Base-by-base conservation (phyloP, 2,797 vertebrate species). In the Amazonetta brasiliensis region DNA sequence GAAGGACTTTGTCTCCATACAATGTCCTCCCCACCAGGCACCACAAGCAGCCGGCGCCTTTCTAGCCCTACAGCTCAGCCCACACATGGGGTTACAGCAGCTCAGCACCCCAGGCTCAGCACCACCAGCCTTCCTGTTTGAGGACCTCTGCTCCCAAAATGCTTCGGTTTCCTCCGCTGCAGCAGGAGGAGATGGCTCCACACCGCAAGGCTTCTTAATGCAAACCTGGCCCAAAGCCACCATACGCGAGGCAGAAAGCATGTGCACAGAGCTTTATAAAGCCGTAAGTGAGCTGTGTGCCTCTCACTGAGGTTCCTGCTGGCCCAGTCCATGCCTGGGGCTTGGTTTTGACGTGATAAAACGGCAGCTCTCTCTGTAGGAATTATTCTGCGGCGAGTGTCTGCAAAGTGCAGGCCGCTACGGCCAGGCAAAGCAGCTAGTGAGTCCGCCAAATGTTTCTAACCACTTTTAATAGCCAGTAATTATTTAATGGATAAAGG, bases 351-450 rank as follows among this genome's bases (percentile, higher is more conserved):
- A 5, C n/a, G 28, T 19, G 52, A 58, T 20, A 35, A 76, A 78
- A 58, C 8, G 10, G 12, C 7, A 58, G 31, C 8, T 68, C 3
- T 44, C 33, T 35, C 33, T 3, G 7, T 9, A 58, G 63, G 20
- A 89, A 67, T 71, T 39, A 22, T n/a, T 71, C 75, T 80, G 67
- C 64, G 48, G 7, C 0, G 3, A 85, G 15, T 55, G 33, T 12
- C 37, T 64, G 30, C 39, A 81, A 73, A 84, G 37, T 7, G 2
- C 43, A 43, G 39, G 86, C 5, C 3, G 6, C 48, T n/a, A 18
- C 0, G 1, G 39, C 33, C 0, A 0, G 14, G 31, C 0, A 0
- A 73, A 78, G 91, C 6, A 3, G 43, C 60, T 89, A 75, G 23
- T 28, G 19, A 69, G 58, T n/a, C n/a, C 82, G 46, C 44, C 3